Conservation (phyloP, 2,888 invertebrate species). For the Eristalinus sepulchralis region DNA sequence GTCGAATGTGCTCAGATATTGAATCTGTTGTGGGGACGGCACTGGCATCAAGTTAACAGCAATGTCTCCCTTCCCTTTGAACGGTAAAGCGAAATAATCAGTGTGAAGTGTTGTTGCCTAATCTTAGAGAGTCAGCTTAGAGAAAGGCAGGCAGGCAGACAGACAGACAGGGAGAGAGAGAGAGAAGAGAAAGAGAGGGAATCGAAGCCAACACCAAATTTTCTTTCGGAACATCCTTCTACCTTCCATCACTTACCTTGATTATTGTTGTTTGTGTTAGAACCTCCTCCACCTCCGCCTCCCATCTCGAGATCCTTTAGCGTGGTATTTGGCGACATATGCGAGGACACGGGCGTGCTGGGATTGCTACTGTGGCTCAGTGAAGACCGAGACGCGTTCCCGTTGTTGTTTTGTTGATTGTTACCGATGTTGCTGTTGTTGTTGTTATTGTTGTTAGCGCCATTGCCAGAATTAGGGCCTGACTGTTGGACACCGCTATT, state of each 20-base stretch:
- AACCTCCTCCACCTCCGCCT: conserved; percentile 30
- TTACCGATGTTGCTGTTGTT: conserved; percentile 70
- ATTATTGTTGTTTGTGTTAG: conserved; percentile 53
- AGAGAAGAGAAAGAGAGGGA: background rate
- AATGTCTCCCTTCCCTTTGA: conserved; percentile 61
- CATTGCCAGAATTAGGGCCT: conserved; percentile 38
- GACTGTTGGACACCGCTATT: conserved; percentile 29
- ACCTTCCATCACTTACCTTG: conserved; percentile 53
- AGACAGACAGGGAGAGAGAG: background rate
- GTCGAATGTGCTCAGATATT: conserved; percentile 97
- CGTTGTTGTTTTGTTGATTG: conserved; percentile 61
- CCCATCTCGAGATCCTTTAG: conserved; percentile 78
- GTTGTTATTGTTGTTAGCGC: conserved; percentile 49
- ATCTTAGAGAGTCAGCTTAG: background rate
- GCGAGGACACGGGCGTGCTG: conserved; percentile 86
- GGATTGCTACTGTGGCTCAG: conserved; percentile 86
- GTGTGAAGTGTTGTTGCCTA: background rate
- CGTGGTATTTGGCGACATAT: conserved; percentile 83
- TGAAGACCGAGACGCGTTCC: conserved; percentile 67
- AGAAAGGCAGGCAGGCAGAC: background rate
- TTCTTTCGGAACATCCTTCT: background rate
- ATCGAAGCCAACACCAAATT: no score
- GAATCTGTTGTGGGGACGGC: conserved; percentile 97
- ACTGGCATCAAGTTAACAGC: conserved; percentile 92
- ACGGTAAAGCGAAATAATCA: background rate